These are phyloP conservation scores for Lycopodina hypogea DNA, from an alignment of 37 sponge, comb jelly and placozoan species.

Conservation along the genomic window DNA sequence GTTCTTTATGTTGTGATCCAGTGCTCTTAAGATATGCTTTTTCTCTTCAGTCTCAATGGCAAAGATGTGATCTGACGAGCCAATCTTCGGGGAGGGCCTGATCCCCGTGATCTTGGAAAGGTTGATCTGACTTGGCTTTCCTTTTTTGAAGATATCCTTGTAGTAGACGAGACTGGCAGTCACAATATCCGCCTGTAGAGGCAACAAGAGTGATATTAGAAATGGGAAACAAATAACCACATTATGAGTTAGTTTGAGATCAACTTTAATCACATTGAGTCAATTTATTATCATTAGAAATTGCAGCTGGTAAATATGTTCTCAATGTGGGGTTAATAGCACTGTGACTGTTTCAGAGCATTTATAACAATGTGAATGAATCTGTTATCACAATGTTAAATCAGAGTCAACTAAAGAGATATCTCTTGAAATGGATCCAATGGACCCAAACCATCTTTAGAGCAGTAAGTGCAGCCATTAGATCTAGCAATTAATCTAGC, in stretches of 20 bases:
- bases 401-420: no score
- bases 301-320: no score
- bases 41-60: constrained; percentile 69
- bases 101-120: constrained; percentile 64
- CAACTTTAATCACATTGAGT: no score
- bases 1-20: constrained; percentile 59
- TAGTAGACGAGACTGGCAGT: constrained; percentile 59
- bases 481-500: no score
- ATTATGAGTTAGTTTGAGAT: background rate
- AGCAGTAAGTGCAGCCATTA: no score
- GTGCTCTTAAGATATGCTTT: constrained; percentile 68
- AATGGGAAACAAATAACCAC: background rate
- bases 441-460: no score
- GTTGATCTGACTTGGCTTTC: constrained; percentile 31
- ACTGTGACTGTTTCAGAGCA: no score
- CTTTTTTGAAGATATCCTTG: constrained; percentile 50
- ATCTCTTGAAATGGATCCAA: no score
- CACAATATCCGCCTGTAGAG: constrained; percentile 22
- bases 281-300: no score
- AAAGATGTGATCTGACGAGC: constrained; percentile 57
- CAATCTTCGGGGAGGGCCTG: constrained; percentile 61
- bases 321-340: no score
- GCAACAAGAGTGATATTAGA: background rate
- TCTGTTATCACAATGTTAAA: no score
- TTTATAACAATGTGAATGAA: no score